Evolutionary conservation across 2,113 vertebrate genomes (phyloP).

Genomic region (Ciconia boyciana): DNA sequence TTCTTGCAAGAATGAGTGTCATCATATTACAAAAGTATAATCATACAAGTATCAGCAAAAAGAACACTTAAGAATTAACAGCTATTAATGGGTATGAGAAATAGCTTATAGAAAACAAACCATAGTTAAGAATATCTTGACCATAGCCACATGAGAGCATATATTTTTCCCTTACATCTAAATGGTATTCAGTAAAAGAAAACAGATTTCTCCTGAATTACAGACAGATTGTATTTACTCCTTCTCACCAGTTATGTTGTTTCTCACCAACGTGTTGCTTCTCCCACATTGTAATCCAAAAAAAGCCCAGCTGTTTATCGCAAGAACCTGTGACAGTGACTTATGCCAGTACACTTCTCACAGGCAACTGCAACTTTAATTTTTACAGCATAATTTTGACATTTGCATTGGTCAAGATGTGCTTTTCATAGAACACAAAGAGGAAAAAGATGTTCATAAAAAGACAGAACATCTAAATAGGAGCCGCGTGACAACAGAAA

Average conservation of each 20-base stretch:
- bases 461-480: conserved; percentile 1
- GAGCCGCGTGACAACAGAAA: background rate
- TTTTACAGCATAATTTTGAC: background rate
- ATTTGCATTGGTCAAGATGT: background rate
- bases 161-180: background rate
- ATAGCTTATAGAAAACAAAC: background rate
- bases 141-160: background rate
- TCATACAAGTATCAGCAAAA: background rate
- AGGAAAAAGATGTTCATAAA: background rate
- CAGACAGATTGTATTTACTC: conserved; percentile 1
- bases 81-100: background rate
- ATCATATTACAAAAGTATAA: background rate
- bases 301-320: conserved; percentile 5
- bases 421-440: background rate
- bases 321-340: conserved; percentile 4
- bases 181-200: background rate
- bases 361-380: background rate
- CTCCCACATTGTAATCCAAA: background rate
- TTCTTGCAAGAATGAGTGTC: background rate
- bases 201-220: background rate
- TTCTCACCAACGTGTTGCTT: conserved; percentile 17
- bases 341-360: background rate
- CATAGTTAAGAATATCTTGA: background rate
- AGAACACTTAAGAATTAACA: background rate
- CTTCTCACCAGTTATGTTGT: conserved; percentile 15